These are phyloP conservation scores for Hephaestus fuliginosus DNA, from an alignment of 2,797 vertebrate genomes.

Conservation along the genomic window DNA sequence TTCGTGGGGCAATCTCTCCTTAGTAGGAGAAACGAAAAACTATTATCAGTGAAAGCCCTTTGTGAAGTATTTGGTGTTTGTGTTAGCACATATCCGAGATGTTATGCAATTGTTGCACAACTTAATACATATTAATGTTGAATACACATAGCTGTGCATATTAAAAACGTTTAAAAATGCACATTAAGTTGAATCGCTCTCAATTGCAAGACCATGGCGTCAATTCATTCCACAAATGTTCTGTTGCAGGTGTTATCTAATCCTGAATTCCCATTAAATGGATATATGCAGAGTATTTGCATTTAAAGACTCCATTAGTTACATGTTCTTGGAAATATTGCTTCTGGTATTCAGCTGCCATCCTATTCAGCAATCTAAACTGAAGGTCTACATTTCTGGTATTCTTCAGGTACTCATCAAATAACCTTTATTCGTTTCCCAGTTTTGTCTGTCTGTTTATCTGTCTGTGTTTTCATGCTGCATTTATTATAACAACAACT, in stretches of 20 bases:
- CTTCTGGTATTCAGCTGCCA: not conserved
- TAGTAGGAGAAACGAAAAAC: not conserved
- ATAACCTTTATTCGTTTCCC: conserved; percentile 2
- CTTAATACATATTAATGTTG: not conserved
- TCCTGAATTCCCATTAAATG: not conserved
- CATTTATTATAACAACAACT: conserved; percentile 10
- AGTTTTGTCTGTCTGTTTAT: not conserved
- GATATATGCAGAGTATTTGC: not conserved
- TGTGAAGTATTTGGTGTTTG: not conserved
- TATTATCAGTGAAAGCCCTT: not conserved
- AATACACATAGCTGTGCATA: not conserved
- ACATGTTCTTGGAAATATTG: conserved; percentile 1
- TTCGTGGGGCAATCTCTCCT: not conserved
- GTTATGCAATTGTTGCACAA: not conserved
- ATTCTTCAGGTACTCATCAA: conserved; percentile 2
- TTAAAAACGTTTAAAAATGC: not conserved
- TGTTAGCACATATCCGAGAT: not conserved
- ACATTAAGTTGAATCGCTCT: not conserved
- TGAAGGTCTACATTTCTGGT: conserved; percentile 1
- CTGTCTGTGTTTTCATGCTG: not conserved
- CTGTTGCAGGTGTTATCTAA: not conserved
- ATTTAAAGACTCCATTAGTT: conserved; percentile 6
- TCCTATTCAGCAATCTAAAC: conserved; percentile 12
- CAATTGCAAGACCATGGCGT: not conserved
- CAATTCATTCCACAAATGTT: not conserved